Evolutionary conservation across 2,113 vertebrate species (phyloP).

Genomic region (Eurystomus gularis): DNA sequence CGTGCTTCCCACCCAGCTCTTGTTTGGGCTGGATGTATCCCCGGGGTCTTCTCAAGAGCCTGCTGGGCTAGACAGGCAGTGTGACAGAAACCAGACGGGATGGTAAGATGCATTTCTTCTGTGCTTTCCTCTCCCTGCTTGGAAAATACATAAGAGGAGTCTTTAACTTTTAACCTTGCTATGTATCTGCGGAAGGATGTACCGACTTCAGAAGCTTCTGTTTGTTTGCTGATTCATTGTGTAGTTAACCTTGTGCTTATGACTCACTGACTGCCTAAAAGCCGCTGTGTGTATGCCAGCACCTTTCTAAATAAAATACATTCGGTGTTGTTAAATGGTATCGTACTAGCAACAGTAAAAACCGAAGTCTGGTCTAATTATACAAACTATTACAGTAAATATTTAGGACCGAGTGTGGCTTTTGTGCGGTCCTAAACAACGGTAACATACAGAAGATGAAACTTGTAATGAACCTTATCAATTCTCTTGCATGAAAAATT

Average conservation of each 20-base stretch:
- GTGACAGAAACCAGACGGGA: rapidly evolving
- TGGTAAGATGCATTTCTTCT: background rate
- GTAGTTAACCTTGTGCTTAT: background rate
- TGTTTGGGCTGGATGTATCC: background rate
- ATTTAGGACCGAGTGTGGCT: background rate
- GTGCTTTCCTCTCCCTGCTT: background rate
- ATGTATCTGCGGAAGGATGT: background rate
- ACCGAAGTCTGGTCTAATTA: background rate
- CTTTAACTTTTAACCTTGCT: background rate
- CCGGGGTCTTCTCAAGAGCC: background rate
- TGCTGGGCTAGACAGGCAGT: background rate
- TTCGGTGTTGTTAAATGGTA: background rate
- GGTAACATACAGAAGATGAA: background rate
- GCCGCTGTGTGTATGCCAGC: background rate
- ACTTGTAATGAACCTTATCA: background rate
- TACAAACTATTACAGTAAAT: background rate
- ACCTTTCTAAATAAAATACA: background rate
- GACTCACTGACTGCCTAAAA: background rate
- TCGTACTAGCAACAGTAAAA: background rate
- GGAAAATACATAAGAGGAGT: background rate
- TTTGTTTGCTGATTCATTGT: background rate
- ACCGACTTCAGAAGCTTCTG: background rate
- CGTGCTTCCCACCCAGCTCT: rapidly evolving
- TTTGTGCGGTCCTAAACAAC: background rate
- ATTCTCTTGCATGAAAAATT: background rate